Base-by-base conservation (phyloP, 2,113 vertebrate genomes). In the Odontesthes bonariensis region DNA sequence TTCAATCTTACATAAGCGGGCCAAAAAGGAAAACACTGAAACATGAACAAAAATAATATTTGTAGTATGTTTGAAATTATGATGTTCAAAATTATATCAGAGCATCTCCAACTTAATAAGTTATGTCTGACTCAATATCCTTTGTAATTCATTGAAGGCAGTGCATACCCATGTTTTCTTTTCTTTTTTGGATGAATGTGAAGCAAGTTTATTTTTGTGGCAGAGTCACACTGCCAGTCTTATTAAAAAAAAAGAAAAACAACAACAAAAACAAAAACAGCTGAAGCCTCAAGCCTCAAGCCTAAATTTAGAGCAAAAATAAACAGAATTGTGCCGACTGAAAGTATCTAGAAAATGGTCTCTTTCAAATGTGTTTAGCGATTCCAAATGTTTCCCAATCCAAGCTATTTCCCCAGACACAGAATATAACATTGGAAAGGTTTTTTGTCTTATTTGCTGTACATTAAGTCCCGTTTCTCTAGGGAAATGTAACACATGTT, bases 401-500 rank as follows among this genome's bases (percentile, higher is more conserved):
- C 13, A 38, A 56, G 23, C 13, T 31, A 2, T 65, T 65, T 61
- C 19, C 10, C 42, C 10, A 4, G 10, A 13, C 8, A 1, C 1
- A 44, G 42, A 12, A 44, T 44, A 1, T 47, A 47, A 47, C 46
- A 46, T 7, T 57, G 11, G 40, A 63, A 11, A 33, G 35, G 52
- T 73, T 73, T 19, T 57, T 31, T 51, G 14, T 70, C 14, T 20
- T 57, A 46, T 32, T 22, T 27, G 17, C 33, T 63, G 11, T 64
- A 71, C 64, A 78, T 61, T 53, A 38, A 73, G 75, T 8, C 20
- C 20, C 31, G 62, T 5, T 40, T 57, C 63, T 38, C 61, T 46
- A 35, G 83, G 89, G 84, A 88, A 91, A 81, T 80, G 56, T 40
- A 75, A 82, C 91, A 91, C 70, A 82, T 88, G 89, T 80, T 81